These are phyloP conservation scores for Podarcis cretensis DNA, from an alignment of 2,113 vertebrate genomes.

Conservation along the genomic window DNA sequence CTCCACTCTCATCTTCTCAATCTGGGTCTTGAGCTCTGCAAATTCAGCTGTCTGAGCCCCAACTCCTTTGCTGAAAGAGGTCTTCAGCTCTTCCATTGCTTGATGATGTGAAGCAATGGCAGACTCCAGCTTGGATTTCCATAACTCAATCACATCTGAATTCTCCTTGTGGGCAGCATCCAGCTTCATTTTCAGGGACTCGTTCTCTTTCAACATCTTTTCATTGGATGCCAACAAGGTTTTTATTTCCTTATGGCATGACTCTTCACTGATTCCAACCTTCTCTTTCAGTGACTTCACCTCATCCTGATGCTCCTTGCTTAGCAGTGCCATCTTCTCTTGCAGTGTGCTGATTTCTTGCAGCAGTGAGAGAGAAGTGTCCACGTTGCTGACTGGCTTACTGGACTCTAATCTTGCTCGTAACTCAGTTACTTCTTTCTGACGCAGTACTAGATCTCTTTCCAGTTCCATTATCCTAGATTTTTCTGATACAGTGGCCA, in stretches of 20 bases:
- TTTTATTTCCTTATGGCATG: constrained; percentile 78
- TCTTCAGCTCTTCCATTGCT: constrained; percentile 89
- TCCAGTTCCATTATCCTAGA: constrained; percentile 98
- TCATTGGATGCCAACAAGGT: constrained; percentile 79
- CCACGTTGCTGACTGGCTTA: constrained; percentile 77
- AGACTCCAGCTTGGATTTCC: constrained; percentile 88
- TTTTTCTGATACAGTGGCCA: constrained; percentile 96
- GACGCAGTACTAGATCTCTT: constrained; percentile 84
- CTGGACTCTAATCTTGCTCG: constrained; percentile 83
- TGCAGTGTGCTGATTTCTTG: constrained; percentile 89
- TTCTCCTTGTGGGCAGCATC: constrained; percentile 88
- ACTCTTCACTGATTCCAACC: constrained; percentile 79
- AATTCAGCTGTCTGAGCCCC: constrained; percentile 82
- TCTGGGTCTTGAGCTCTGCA: constrained; percentile 82
- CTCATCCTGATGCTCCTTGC: constrained; percentile 79
- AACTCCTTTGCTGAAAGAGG: constrained; percentile 85
- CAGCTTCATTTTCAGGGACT: constrained; percentile 84
- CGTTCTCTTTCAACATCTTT: constrained; percentile 85
- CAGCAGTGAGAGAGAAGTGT: constrained; percentile 82
- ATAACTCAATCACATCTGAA: constrained; percentile 79
- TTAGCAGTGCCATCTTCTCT: constrained; percentile 81
- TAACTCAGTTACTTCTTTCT: constrained; percentile 88
- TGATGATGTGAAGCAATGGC: constrained; percentile 87
- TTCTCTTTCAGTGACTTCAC: constrained; percentile 77
- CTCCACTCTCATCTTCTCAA: constrained; percentile 84